Evolutionary conservation across 2,797 vertebrate genomes (phyloP), one percentile per base, ranked within the genome.

Genomic region (Sebastes taczanowskii): DNA sequence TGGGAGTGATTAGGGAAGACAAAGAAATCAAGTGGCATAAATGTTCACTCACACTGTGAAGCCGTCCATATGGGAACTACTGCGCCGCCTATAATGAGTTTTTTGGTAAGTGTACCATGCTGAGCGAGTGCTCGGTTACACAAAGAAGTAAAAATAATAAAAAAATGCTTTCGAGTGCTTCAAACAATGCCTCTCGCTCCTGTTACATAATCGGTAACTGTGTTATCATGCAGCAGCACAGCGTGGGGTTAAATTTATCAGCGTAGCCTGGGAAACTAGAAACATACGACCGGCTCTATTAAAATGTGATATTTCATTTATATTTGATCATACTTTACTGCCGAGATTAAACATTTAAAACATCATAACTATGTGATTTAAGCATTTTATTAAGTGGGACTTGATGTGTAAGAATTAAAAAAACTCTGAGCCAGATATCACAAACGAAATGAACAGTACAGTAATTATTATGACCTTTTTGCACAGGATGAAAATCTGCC

Each of bases 1-100:
- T 81, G 77, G 61, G 34, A 78, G 68, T 85, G 80, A 89, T 85
- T 77, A 77, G 56, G 56, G 67, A 82, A 72, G 72, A 83, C 63
- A 68, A 74, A 75, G 3, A 49, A 81, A 61, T 73, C 8, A 66
- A 86, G 42, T 56, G 35, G 59, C 67, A 74, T 74, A 49, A 78
- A 83, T 87, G 79, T 82, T 82, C 56, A 29, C 46, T 86, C 64
- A 67, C 63, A 80, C 49, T 61, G 46, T 58, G 68, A 56, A 71
- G 52, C 30, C 46, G 63, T 64, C 70, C 56, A 79, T 72, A 77
- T 34, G 65, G 77, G 71, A 80, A 74, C 32, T 35, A 61, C 77
- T 34, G 64, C 49, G 68, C 46, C 35, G 81, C 65, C 73, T 55
- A 29, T 80, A 77, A 79, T 82, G 77, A 71, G 18, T 56, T 68